These are phyloP conservation scores for Drosophila jambulina DNA, from an alignment of 1,140 invertebrate species.

Conservation along the genomic window DNA sequence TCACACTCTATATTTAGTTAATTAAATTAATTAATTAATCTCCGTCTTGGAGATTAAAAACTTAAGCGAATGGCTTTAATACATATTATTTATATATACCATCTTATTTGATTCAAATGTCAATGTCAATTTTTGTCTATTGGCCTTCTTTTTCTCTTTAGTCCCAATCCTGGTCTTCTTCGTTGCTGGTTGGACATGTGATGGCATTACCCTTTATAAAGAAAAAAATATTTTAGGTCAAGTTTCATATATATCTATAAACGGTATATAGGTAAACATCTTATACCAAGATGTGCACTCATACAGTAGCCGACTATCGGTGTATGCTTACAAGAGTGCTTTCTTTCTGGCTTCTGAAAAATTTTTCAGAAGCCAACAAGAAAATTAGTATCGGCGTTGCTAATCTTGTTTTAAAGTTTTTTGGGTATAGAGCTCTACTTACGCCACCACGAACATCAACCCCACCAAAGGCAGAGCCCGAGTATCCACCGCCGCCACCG, in stretches of 20 bases:
- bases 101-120: not conserved
- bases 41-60: conserved; percentile 3
- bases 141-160: conserved; percentile 9
- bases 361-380: too few relatives aligned
- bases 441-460: conserved; percentile 86
- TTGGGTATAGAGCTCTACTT: conserved; percentile 14
- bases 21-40: conserved; percentile 10
- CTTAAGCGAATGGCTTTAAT: not conserved
- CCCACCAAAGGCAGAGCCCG: conserved; percentile 85
- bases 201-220: conserved; percentile 17
- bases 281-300: not conserved
- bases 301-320: too few relatives aligned
- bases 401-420: not conserved
- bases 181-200: conserved; percentile 5
- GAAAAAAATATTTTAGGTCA: not conserved
- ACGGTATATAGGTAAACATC: too few relatives aligned
- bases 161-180: conserved; percentile 52
- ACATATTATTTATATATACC: not conserved
- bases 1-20: not conserved
- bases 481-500: conserved; percentile 37
- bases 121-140: not conserved
- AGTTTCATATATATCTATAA: not conserved
- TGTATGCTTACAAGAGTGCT: too few relatives aligned
- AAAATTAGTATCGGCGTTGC: not conserved
- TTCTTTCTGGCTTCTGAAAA: too few relatives aligned